Conservation (phyloP, 1,140 invertebrate genomes). For the Drosophila hydei region DNA sequence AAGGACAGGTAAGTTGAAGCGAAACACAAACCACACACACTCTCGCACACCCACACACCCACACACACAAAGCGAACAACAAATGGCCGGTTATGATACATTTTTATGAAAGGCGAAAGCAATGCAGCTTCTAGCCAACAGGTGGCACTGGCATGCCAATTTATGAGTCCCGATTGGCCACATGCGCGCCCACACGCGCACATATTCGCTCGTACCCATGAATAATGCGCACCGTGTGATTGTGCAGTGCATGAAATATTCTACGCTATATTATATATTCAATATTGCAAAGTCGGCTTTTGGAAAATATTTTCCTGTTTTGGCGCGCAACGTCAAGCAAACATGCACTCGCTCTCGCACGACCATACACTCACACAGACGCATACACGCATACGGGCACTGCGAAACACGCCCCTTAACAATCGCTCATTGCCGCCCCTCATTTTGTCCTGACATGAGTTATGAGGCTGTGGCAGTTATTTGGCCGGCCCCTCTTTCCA, state of each 20-base stretch:
- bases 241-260: slow-evolving; percentile 63
- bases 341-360: neutral
- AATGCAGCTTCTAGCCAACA: slow-evolving; percentile 54
- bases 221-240: slow-evolving; percentile 52
- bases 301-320: slow-evolving; percentile 47
- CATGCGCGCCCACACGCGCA: slow-evolving; percentile 13
- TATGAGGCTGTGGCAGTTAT: slow-evolving; percentile 58
- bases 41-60: slow-evolving; percentile 51
- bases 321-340: slow-evolving; percentile 20
- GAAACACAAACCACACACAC: slow-evolving; percentile 50
- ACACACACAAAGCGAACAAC: slow-evolving; percentile 37
- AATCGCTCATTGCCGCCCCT: slow-evolving; percentile 62
- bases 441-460: slow-evolving; percentile 52
- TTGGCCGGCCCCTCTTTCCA: slow-evolving; percentile 17
- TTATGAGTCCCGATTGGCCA: slow-evolving; percentile 68
- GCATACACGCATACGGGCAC: neutral
- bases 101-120: slow-evolving; percentile 55
- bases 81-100: slow-evolving; percentile 75
- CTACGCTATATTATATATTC: slow-evolving; percentile 71
- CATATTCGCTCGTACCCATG: slow-evolving; percentile 31
- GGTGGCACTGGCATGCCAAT: slow-evolving; percentile 75
- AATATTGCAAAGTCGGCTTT: slow-evolving; percentile 64
- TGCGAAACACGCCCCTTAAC: slow-evolving; percentile 26
- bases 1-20: slow-evolving; percentile 84
- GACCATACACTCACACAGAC: slow-evolving; percentile 3